These are phyloP conservation scores for Hylomyscus alleni DNA, from an alignment of 2,797 vertebrate species.

Conservation along the genomic window DNA sequence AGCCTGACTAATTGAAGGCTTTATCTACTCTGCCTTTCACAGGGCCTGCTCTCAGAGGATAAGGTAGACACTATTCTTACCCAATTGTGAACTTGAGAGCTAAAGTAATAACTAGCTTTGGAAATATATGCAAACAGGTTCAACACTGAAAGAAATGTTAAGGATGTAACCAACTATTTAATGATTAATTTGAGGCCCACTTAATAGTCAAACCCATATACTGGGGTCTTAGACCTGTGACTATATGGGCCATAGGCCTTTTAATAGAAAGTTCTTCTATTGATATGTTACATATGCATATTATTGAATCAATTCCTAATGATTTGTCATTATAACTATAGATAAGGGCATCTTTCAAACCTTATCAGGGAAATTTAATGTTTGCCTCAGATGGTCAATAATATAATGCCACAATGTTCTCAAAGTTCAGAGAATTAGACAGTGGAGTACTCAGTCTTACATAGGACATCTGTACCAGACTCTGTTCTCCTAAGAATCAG, in stretches of 20 bases:
- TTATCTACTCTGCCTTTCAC: not conserved
- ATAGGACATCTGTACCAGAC: not conserved
- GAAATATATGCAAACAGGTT: too few species aligned
- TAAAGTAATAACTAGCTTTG: not conserved
- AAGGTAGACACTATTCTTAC: not conserved
- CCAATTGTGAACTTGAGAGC: not conserved
- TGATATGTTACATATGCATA: not conserved
- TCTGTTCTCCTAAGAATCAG: not conserved
- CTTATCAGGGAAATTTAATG: not conserved
- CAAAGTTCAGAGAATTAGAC: not conserved
- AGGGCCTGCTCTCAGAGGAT: not conserved
- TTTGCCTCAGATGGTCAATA: not conserved
- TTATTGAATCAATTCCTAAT: not conserved
- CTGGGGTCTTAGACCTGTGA: not conserved
- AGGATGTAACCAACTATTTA: not conserved
- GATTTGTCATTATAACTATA: not conserved
- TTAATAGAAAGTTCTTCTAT: not conserved
- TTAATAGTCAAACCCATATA: not conserved
- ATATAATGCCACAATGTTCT: not conserved
- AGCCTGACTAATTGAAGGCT: not conserved
- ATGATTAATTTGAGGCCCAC: not conserved
- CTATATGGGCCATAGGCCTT: not conserved
- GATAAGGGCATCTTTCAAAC: not conserved
- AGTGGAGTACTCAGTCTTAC: not conserved
- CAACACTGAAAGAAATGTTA: not conserved